Conservation (phyloP, 2,797 vertebrate species). For the Fistularia tabacaria region DNA sequence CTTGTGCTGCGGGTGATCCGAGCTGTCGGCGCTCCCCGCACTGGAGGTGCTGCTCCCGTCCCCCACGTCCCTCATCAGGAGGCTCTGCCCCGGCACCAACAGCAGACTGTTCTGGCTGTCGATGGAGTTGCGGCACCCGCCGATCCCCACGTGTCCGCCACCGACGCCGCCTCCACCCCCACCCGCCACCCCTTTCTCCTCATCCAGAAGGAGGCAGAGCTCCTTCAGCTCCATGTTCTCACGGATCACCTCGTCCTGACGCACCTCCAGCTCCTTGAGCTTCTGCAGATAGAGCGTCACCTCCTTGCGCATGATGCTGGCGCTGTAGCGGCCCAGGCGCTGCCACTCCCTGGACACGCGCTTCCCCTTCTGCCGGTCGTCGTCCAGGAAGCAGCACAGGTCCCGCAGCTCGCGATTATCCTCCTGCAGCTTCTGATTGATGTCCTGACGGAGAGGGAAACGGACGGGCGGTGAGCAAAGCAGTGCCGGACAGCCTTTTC, state of each 20-base stretch:
- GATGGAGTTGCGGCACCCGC: constrained; percentile 89
- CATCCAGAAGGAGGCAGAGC: constrained; percentile 89
- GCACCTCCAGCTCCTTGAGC: constrained; percentile 90
- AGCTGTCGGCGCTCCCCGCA: constrained; percentile 90
- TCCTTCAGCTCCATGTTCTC: constrained; percentile 96
- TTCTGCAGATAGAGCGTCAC: constrained; percentile 93
- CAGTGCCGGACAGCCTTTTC: constrained; percentile 3
- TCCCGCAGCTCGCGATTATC: constrained; percentile 96
- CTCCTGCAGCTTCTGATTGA: constrained; percentile 97
- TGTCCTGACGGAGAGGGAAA: constrained; percentile 74
- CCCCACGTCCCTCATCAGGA: constrained; percentile 87
- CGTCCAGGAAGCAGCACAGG: constrained; percentile 95
- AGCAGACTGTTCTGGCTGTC: constrained; percentile 93
- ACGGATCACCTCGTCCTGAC: constrained; percentile 91
- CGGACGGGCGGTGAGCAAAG: not conserved
- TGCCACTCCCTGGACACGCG: constrained; percentile 96
- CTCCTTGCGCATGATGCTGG: constrained; percentile 95
- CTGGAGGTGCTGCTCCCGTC: constrained; percentile 97
- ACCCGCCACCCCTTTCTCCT: constrained; percentile 79
- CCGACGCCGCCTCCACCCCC: constrained; percentile 34
- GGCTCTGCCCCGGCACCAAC: constrained; percentile 79
- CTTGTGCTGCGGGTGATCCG: constrained; percentile 86
- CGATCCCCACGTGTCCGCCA: constrained; percentile 51
- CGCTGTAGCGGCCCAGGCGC: constrained; percentile 89
- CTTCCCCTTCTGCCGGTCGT: constrained; percentile 96